Conservation (phyloP, 2,113 vertebrate species). For the Platysteira castanea region DNA sequence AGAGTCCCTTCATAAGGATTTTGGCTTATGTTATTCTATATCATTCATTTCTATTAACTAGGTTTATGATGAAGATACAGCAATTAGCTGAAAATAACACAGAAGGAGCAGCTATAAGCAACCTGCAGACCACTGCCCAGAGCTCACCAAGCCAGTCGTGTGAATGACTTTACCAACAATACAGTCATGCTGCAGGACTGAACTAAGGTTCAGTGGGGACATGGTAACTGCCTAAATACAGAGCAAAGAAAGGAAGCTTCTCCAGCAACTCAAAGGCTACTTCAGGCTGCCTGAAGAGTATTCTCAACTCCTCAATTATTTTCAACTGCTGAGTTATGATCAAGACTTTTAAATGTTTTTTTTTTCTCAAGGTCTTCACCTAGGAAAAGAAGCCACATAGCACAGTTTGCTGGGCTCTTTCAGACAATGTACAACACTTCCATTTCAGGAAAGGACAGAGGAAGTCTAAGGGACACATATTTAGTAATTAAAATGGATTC, state of each 20-base stretch:
- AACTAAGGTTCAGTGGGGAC: neutral
- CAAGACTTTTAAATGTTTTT: neutral
- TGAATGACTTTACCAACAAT: neutral
- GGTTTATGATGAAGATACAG: neutral
- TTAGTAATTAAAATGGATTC: neutral
- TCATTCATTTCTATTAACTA: neutral
- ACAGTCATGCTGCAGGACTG: neutral
- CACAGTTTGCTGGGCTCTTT: neutral
- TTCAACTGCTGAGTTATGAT: neutral
- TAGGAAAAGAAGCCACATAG: neutral
- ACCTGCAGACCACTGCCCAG: neutral
- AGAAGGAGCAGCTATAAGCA: neutral
- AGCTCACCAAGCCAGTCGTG: rapidly evolving
- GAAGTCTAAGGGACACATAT: neutral
- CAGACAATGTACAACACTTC: neutral
- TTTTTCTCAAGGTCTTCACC: neutral
- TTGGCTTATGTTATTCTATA: neutral
- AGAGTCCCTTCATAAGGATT: neutral
- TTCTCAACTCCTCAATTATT: neutral
- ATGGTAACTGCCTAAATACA: neutral
- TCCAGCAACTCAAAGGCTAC: neutral
- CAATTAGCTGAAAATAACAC: neutral
- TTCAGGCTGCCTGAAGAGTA: neutral
- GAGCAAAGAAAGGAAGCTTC: neutral
- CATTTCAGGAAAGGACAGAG: neutral